Base-by-base conservation (phyloP, 2,113 vertebrate species). In the Rhinolophus sinicus region DNA sequence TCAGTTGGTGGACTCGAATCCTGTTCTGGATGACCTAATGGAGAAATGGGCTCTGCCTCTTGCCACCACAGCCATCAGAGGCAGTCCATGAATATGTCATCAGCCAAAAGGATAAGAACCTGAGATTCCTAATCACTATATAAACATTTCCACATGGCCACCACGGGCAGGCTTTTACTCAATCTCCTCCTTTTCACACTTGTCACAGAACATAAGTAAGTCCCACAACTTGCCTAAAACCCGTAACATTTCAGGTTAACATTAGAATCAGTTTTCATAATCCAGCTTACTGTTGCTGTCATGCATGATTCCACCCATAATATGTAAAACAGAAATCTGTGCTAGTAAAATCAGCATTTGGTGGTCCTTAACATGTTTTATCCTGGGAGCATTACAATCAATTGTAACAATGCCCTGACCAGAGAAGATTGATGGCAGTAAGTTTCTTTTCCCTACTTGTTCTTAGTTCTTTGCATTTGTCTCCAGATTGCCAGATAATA, bases 191-290 rank as follows among this genome's bases (percentile, higher is more conserved):
- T 81, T 91, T 85, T 70, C 9, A 75, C 15, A 91, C 15, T 77
- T 95, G 56, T 65, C 64, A 83, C 30, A 83, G 70, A 82, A 86
- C 22, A 94, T 82, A 93, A 95, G 70, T 75, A 80, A 78, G 33
- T 80, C 26, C 52, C 47, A 72, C 30, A 26, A 54, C 38, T 80
- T 56, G 38, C n/a, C 69, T 70, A 65, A 94, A 85, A 56, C 14
- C 35, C 54, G 64, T 40, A 67, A 30, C 62, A 85, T 85, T 90
- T 67, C 19, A 85, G 13, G 54, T 67, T 85, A 72, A 40, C 8
- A 69, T 88, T 85, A 93, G 22, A 12, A 0, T 65, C 60, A 56
- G 24, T 93, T 90, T 90, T 28, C 19, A 82, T 78, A 77, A 93
- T 50, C 16, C 26, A 73, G 16, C 16, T 81, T 73, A 69, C 26